Conservation (phyloP, 2,888 invertebrate genomes). For the Luperina nickerlii region DNA sequence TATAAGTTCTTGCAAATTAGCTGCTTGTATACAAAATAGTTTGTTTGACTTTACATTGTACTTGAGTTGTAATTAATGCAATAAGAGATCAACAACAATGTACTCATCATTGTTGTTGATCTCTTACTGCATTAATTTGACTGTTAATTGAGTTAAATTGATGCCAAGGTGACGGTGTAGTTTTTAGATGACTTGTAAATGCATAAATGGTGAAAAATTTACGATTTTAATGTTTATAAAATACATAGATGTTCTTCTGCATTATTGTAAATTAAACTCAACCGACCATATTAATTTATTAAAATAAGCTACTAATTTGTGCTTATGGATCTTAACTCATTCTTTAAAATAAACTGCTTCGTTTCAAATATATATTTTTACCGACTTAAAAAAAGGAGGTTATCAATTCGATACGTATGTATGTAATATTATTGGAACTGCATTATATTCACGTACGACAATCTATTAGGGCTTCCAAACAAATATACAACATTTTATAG, state of each 20-base stretch:
- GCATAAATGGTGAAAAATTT: neutral
- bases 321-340: neutral
- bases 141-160: slow-evolving; percentile 45
- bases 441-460: too few relatives aligned
- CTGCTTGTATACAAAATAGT: neutral
- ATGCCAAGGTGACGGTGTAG: slow-evolving; percentile 21
- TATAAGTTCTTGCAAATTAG: neutral
- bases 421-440: too few relatives aligned
- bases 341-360: neutral
- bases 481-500: too few relatives aligned
- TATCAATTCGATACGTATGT: too few relatives aligned
- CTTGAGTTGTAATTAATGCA: too few relatives aligned
- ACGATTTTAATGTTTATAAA: neutral
- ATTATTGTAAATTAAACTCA: neutral
- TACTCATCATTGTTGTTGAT: slow-evolving; percentile 13
- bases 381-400: too few relatives aligned
- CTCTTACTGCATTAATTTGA: slow-evolving; percentile 36
- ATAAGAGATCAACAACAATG: too few relatives aligned
- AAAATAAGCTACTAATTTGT: neutral
- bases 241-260: neutral
- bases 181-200: neutral
- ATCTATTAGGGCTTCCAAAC: too few relatives aligned
- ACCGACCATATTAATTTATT: neutral
- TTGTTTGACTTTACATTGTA: neutral
- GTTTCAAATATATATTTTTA: too few relatives aligned